Conservation (phyloP, 2,888 invertebrate species). For the Aleiodes testaceus region DNA sequence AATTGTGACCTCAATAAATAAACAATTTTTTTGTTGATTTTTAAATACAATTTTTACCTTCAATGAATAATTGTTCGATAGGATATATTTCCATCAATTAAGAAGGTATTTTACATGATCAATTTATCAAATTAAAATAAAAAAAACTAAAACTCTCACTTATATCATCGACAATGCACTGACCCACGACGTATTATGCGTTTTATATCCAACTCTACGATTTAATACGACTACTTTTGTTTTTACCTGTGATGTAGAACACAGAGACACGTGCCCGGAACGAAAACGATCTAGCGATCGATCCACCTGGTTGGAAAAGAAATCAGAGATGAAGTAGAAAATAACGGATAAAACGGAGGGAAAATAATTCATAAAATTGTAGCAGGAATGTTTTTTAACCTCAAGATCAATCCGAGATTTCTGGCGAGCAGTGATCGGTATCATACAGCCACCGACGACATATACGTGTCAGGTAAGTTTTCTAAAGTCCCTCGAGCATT, state of each 20-base stretch:
- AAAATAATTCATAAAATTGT: neutral
- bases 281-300: constrained; percentile 23
- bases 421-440: neutral
- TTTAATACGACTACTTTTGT: constrained; percentile 6
- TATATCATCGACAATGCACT: constrained; percentile 33
- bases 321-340: neutral
- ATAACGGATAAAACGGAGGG: neutral
- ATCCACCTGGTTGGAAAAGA: constrained; percentile 12
- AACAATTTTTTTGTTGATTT: too few species aligned
- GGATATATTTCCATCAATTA: constrained; percentile 6
- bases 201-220: neutral
- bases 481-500: constrained; percentile 20
- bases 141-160: neutral
- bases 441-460: neutral
- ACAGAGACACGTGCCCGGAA: constrained; percentile 30
- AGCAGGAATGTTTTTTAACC: too few species aligned
- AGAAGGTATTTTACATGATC: constrained; percentile 21
- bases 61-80: neutral
- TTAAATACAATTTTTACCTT: neutral
- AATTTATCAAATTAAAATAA: constrained; percentile 19
- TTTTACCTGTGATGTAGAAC: neutral
- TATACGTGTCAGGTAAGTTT: neutral
- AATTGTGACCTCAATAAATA: too few species aligned
- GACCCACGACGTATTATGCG: constrained; percentile 28
- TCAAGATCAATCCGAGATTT: constrained; percentile 11